Evolutionary conservation across 1,140 invertebrate genomes (phyloP).

Genomic region (Harpegnathos saltator): DNA sequence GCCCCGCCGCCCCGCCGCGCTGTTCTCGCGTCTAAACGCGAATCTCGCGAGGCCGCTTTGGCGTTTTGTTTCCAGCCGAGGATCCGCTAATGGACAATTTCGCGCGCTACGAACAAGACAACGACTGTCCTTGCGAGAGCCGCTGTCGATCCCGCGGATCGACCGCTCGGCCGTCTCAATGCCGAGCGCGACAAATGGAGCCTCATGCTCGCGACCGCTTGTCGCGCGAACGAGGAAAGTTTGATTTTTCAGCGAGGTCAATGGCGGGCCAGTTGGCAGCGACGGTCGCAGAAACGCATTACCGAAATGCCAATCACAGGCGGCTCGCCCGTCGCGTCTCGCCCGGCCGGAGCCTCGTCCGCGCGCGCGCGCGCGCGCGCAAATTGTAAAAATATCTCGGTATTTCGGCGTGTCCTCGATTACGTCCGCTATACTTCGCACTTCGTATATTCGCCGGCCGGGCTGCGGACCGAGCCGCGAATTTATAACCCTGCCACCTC

Average conservation of each 20-base stretch:
- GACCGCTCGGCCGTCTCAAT: conserved; percentile 9
- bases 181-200: conserved; percentile 34
- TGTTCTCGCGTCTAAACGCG: background rate
- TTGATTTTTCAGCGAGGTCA: conserved; percentile 56
- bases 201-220: conserved; percentile 11
- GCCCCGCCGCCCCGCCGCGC: background rate
- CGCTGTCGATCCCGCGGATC: no score
- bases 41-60: no score
- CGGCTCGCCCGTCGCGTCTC: background rate
- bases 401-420: conserved; percentile 1
- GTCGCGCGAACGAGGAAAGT: conserved; percentile 25
- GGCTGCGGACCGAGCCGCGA: no score
- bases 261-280: conserved; percentile 38
- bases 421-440: no score
- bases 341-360: conserved; percentile 9
- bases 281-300: conserved; percentile 55
- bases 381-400: conserved; percentile 41
- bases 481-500: no score
- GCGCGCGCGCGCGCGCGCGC: no score
- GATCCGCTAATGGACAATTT: no score
- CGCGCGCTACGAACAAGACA: no score
- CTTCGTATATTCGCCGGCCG: no score
- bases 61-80: no score
- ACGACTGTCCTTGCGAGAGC: no score
- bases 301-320: conserved; percentile 59